Evolutionary conservation across 2,113 vertebrate genomes (phyloP).

Genomic region (Malurus melanocephalus): DNA sequence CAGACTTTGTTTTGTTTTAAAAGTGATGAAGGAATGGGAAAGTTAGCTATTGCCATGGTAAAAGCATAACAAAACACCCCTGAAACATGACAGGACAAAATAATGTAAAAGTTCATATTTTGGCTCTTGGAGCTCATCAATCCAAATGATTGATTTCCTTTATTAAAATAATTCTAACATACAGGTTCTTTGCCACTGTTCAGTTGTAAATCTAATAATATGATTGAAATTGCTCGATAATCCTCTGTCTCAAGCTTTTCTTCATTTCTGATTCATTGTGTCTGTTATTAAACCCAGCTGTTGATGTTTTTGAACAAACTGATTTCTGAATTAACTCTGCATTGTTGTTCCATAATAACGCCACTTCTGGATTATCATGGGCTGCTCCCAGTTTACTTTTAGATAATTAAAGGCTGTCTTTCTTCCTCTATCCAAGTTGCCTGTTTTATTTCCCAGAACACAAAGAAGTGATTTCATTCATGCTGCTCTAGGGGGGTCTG

Average conservation of each 20-base stretch:
- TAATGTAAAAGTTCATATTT: background rate
- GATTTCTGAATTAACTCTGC: constrained; percentile 78
- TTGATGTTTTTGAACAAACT: constrained; percentile 78
- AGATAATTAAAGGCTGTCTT: constrained; percentile 81
- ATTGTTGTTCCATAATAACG: constrained; percentile 76
- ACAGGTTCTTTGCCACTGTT: constrained; percentile 28
- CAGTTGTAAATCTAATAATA: constrained; percentile 69
- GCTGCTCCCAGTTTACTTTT: constrained; percentile 78
- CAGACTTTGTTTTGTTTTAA: background rate
- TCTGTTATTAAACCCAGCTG: constrained; percentile 77
- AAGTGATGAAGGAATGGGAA: background rate
- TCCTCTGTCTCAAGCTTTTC: constrained; percentile 70
- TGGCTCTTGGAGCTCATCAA: background rate
- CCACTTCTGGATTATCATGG: constrained; percentile 73
- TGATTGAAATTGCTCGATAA: constrained; percentile 72
- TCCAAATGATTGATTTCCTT: constrained; percentile 37
- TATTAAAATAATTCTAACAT: constrained; percentile 42
- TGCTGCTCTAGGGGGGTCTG: constrained; percentile 74
- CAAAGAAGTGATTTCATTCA: constrained; percentile 71
- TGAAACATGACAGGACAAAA: background rate
- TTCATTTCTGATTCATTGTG: constrained; percentile 73
- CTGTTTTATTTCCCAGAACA: constrained; percentile 78
- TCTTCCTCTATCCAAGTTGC: constrained; percentile 71
- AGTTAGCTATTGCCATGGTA: background rate
- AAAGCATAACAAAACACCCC: background rate